Base-by-base conservation (phyloP, 2,797 vertebrate genomes). In the Fringilla coelebs region DNA sequence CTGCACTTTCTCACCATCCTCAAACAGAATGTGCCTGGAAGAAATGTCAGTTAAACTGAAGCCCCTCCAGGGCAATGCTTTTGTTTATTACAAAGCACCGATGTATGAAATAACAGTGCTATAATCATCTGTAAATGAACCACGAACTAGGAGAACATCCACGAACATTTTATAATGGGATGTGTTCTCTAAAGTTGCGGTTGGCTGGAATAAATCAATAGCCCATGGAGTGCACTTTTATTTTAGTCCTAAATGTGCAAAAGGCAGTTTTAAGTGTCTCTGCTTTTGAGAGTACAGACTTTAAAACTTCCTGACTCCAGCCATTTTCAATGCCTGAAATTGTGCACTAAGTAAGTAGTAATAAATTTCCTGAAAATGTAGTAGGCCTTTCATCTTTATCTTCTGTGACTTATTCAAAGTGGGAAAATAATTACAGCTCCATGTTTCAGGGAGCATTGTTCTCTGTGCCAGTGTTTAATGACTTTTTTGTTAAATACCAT, bases 101-200 rank as follows among this genome's bases (percentile, higher is more conserved):
- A 65, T 80, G 78, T 89, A 91, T 90, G 89, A 94, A 95, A 85
- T 89, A 91, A 67, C 80, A 81, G 85, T 55, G 85, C 82, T 86
- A 32, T 92, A 96, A 88, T 96, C 29, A 85, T 84, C 92, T 83
- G 62, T 89, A 96, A 95, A 89, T 84, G 93, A 97, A 58, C 90
- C 85, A 85, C 29, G 0, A 92, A 45, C 68, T 26, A 68, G 78
- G 86, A 77, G 92, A 91, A 78, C 75, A 74, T 93, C 87, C 66
- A 88, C 1, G 3, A 88, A 75, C 62, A 4, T 85, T 89, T 77
- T 74, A 45, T 90, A 71, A 93, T 61, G 78, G 68, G 78, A 65
- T 66, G 36, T 66, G 34, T 84, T 85, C 70, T 85, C 66, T 81
- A 18, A 89, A 83, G 89, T 85, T 94, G 54, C 22, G 48, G 75